phyloP scores from a whole-genome alignment of 2,113 vertebrate species.

The Toxotes chatareus region DNA sequence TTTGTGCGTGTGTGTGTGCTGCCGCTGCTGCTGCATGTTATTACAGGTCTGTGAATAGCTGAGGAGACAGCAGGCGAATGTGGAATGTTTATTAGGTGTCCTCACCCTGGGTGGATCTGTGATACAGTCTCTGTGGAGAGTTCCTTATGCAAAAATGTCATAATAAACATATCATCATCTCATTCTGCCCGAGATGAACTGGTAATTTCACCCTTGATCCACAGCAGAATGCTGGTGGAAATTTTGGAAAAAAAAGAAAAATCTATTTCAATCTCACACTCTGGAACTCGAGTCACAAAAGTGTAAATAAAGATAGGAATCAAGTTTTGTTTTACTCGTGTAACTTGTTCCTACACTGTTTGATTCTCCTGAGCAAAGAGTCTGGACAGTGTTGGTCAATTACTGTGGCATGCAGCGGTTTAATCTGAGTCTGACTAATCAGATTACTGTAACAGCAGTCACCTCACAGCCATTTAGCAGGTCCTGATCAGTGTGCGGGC shows the following conservation, averaged over 20 bases:
- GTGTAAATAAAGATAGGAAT: neutral
- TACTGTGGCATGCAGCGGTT: constrained; percentile 34
- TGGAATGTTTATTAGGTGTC: constrained; percentile 59
- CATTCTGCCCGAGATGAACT: neutral
- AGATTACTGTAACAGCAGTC: constrained; percentile 69
- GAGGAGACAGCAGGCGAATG: constrained; percentile 45
- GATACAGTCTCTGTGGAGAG: neutral
- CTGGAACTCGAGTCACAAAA: neutral
- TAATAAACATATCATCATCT: neutral
- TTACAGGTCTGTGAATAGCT: constrained; percentile 54
- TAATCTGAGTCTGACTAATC: constrained; percentile 63
- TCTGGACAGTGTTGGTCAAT: constrained; percentile 12
- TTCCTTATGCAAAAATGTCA: neutral
- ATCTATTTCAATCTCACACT: too few relatives aligned
- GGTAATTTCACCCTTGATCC: neutral
- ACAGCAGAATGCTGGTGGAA: neutral
- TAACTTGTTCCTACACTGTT: neutral
- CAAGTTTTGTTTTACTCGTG: too few relatives aligned
- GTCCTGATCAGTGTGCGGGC: neutral
- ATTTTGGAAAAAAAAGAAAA: too few relatives aligned
- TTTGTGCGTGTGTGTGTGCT: neutral
- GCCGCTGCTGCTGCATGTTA: constrained; percentile 35
- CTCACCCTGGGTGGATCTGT: constrained; percentile 56
- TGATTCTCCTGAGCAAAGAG: neutral
- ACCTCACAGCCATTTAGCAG: constrained; percentile 13